Conservation (phyloP, 1,140 invertebrate species). For the Drosophila persimilis region DNA sequence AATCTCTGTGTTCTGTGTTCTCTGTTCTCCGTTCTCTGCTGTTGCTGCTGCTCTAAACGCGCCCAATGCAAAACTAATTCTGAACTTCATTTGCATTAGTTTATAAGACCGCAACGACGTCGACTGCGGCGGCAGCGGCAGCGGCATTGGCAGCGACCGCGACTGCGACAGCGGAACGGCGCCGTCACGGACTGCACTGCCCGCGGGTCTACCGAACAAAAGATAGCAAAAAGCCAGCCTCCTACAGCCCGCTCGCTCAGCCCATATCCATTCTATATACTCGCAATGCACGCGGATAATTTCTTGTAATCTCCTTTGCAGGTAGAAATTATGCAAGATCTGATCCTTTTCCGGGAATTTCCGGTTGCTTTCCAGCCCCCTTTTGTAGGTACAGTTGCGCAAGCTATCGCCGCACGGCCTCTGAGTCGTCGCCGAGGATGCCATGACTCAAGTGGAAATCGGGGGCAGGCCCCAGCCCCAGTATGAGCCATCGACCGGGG, state of each 20-base stretch:
- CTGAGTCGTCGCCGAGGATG: neutral
- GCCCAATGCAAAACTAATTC: constrained; percentile 79
- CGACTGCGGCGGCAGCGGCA: constrained; percentile 8
- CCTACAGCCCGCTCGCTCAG: too few relatives aligned
- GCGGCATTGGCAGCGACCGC: neutral
- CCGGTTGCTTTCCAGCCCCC: neutral
- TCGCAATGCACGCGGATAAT: too few relatives aligned
- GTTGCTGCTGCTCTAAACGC: constrained; percentile 70
- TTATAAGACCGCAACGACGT: constrained; percentile 63
- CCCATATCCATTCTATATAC: too few relatives aligned
- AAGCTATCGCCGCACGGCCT: neutral
- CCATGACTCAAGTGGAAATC: neutral
- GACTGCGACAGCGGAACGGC: neutral
- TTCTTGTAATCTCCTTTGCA: neutral
- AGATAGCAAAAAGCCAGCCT: constrained; percentile 9
- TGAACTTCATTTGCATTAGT: constrained; percentile 76
- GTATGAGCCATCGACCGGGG: too few relatives aligned
- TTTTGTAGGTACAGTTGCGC: constrained; percentile 39
- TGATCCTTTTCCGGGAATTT: constrained; percentile 9
- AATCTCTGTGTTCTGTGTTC: neutral
- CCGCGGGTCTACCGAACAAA: constrained; percentile 12
- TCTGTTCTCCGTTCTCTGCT: constrained; percentile 6
- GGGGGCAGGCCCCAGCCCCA: too few relatives aligned
- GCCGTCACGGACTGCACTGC: neutral
- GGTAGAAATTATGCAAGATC: constrained; percentile 1